These are phyloP conservation scores for Chromoteleia sp. DNA, from an alignment of 2,888 invertebrate genomes.

Conservation along the genomic window DNA sequence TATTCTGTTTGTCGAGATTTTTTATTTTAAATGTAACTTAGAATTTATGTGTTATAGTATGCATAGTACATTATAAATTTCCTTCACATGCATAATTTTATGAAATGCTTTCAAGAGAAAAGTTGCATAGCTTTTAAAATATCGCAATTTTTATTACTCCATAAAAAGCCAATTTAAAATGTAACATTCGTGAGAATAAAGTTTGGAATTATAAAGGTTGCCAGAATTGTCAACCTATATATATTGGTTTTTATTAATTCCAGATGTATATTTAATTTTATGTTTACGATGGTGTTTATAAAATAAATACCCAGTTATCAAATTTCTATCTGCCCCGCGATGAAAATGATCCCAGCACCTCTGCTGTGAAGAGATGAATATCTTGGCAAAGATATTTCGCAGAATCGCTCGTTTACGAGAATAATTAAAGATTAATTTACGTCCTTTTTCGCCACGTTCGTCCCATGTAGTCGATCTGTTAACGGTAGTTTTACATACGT, in stretches of 20 bases:
- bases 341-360: slow-evolving; percentile 68
- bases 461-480: slow-evolving; percentile 65
- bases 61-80: too few relatives aligned
- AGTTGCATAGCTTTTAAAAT: slow-evolving; percentile 6
- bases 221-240: slow-evolving; percentile 54
- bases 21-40: too few relatives aligned
- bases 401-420: slow-evolving; percentile 66
- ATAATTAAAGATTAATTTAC: slow-evolving; percentile 70
- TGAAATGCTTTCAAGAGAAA: neutral
- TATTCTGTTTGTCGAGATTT: too few relatives aligned
- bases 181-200: slow-evolving; percentile 61
- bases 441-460: slow-evolving; percentile 62
- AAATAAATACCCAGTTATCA: slow-evolving; percentile 68
- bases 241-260: slow-evolving; percentile 68
- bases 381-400: slow-evolving; percentile 66
- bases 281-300: slow-evolving; percentile 66
- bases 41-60: too few relatives aligned
- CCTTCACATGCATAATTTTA: neutral
- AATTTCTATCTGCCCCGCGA: slow-evolving; percentile 66
- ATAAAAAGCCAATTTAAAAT: slow-evolving; percentile 66
- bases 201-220: slow-evolving; percentile 41
- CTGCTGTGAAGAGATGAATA: slow-evolving; percentile 68
- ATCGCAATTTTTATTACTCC: slow-evolving; percentile 36
- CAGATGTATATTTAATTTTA: slow-evolving; percentile 68
- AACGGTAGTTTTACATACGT: slow-evolving; percentile 70